Conservation (phyloP, 2,888 invertebrate species). For the Drosophila limbata region DNA sequence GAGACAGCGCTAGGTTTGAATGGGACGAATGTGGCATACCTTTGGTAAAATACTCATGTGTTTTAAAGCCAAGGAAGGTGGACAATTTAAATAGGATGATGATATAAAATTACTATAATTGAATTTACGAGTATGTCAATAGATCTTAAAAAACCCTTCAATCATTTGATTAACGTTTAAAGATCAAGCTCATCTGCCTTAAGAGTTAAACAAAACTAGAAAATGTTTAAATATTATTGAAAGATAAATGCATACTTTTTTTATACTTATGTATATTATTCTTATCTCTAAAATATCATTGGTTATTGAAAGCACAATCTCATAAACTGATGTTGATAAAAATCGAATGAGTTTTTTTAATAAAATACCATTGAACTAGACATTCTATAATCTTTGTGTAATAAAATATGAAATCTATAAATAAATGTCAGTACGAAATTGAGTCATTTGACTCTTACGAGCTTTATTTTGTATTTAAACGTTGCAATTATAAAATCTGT, state of each 20-base stretch:
- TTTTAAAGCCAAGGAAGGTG: constrained; percentile 12
- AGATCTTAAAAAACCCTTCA: background rate
- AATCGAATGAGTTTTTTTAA: constrained; percentile 4
- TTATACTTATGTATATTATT: too few species aligned
- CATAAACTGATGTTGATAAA: constrained; percentile 1
- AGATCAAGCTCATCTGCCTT: too few species aligned
- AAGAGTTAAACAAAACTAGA: background rate
- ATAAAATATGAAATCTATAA: constrained; percentile 27
- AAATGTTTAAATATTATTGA: background rate
- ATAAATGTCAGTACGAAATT: constrained; percentile 43
- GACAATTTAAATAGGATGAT: background rate
- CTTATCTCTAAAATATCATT: background rate
- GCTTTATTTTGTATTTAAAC: constrained; percentile 50
- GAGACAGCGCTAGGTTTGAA: constrained; percentile 8
- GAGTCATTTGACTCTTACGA: constrained; percentile 48
- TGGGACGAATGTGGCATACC: background rate
- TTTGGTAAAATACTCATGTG: constrained; percentile 7
- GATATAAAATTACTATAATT: background rate
- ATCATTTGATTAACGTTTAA: background rate
- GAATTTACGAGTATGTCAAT: background rate
- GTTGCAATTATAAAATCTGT: constrained; percentile 66
- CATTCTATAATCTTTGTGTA: constrained; percentile 12
- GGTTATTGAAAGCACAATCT: constrained; percentile 2
- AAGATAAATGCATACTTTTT: too few species aligned
- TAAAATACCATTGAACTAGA: background rate